These are phyloP conservation scores for Pyrocoelia pectoralis DNA, from an alignment of 2,888 invertebrate species.

Conservation along the genomic window DNA sequence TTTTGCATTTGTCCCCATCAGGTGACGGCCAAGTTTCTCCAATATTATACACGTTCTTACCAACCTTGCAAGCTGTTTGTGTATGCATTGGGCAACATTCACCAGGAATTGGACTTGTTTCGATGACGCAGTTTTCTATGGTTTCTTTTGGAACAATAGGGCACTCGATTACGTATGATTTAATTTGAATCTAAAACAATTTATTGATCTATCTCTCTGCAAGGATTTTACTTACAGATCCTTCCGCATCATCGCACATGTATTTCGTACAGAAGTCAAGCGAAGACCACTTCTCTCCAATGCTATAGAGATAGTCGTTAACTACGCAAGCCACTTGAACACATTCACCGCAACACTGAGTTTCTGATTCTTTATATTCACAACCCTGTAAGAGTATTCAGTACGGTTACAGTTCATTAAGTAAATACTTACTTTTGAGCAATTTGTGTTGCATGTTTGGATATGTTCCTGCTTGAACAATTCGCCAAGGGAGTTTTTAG, in stretches of 20 bases:
- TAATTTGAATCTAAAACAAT: neutral
- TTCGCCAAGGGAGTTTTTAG: slow-evolving; percentile 59
- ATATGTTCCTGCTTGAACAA: slow-evolving; percentile 64
- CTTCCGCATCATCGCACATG: slow-evolving; percentile 62
- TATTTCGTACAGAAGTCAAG: slow-evolving; percentile 69
- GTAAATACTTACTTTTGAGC: slow-evolving; percentile 52
- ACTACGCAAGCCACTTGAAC: slow-evolving; percentile 68
- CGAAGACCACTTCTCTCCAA: slow-evolving; percentile 68
- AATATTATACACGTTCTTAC: slow-evolving; percentile 60
- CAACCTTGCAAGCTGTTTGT: slow-evolving; percentile 64
- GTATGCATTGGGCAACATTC: slow-evolving; percentile 67
- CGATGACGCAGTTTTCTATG: slow-evolving; percentile 62
- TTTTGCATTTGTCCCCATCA: slow-evolving; percentile 65
- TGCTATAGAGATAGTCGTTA: slow-evolving; percentile 59
- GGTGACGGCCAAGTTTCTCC: slow-evolving; percentile 69
- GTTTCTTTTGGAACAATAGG: slow-evolving; percentile 59
- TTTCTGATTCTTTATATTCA: slow-evolving; percentile 60
- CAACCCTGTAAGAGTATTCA: slow-evolving; percentile 65
- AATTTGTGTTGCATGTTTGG: slow-evolving; percentile 63
- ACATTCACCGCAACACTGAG: slow-evolving; percentile 72
- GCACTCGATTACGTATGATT: slow-evolving; percentile 61
- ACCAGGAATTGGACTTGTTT: slow-evolving; percentile 59
- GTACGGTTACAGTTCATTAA: no score
- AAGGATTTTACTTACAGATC: slow-evolving; percentile 32
- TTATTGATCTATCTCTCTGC: neutral